Base-by-base conservation (phyloP, 1,140 invertebrate species). In the Drosophila pseudoananassae region DNA sequence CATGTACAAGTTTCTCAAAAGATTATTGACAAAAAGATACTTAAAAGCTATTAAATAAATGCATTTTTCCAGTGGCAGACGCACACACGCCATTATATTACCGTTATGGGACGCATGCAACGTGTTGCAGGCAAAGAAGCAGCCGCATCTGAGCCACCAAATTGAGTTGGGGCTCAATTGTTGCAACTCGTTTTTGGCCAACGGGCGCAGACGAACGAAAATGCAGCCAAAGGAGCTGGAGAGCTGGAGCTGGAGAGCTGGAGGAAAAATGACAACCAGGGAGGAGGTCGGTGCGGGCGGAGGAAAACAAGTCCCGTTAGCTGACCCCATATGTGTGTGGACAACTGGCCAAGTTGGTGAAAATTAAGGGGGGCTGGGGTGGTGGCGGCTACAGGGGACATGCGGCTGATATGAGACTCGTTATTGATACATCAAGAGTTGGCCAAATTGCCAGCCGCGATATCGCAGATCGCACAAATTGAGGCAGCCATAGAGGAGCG, bases 391-490 rank as follows among this genome's bases (percentile, higher is more conserved):
- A 4, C 12, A 17, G 20, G 29, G 12, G 50, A 15, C 33, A n/a
- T 38, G 25, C 7, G 14, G 25, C 63, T 33, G 66, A 68, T 57
- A 45, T 59, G 69, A 20, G 65, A 47, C 29, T 20, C 58, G 78
- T 81, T 77, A 82, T 81, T 81, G 74, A 81, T 82, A 82, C 68
- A 76, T 83, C 68, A 81, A 73, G 55, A 65, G 56, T 49, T 49
- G 36, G 78, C 61, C 78, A 74, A 81, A 82, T 56, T 73, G 78
- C 54, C 57, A 59, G 49, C 9, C 40, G 45, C 46, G 75, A 77
- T 81, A 66, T 61, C 63, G 65, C 17, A 45, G 73, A 77, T 80
- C 64, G 65, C 66, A 57, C 69, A 73, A 77, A 76, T 76, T 76
- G 74, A 58, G 33, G 10, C 33, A n/a, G 57, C 64, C 56, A 27